phyloP scores from a whole-genome alignment of 2,888 invertebrate genomes.

The Nomada lathburiana region DNA sequence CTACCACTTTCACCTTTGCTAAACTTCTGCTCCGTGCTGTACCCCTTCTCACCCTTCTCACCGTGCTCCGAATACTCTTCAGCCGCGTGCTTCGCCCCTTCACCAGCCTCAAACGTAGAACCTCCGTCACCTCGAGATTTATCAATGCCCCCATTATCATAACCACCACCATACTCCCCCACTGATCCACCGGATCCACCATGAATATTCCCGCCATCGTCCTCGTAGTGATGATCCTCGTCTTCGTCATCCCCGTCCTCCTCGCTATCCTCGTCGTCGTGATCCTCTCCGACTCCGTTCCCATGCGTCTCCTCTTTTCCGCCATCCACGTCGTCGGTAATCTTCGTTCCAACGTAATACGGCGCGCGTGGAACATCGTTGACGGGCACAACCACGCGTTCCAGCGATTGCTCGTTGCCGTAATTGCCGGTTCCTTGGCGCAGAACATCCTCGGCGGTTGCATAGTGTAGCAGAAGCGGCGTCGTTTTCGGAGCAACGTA shows the following conservation, averaged over 20 bases:
- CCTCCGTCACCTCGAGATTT: conserved; percentile 2
- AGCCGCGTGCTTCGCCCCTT: conserved; percentile 85
- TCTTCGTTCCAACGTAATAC: conserved; percentile 62
- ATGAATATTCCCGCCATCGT: conserved; percentile 25
- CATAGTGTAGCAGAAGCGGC: conserved; percentile 61
- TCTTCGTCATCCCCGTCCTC: conserved; percentile 33
- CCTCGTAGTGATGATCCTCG: conserved; percentile 13
- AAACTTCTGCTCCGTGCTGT: conserved; percentile 85
- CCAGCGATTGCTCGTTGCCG: conserved; percentile 45
- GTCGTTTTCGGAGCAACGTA: conserved; percentile 52
- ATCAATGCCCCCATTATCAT: conserved; percentile 14
- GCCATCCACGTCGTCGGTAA: conserved; percentile 58
- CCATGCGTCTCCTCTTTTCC: conserved; percentile 32
- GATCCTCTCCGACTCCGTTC: conserved; percentile 31
- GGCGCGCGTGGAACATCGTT: conserved; percentile 38
- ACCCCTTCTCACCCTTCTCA: conserved; percentile 86
- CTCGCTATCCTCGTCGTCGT: conserved; percentile 32
- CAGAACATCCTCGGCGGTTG: conserved; percentile 36
- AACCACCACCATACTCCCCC: background rate
- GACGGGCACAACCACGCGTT: conserved; percentile 50
- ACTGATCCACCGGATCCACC: conserved; percentile 7
- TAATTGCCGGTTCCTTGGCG: conserved; percentile 53
- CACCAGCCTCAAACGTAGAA: conserved; percentile 75
- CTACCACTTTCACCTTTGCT: conserved; percentile 87
- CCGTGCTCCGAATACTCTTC: conserved; percentile 86